A percentile compares a stretch with the other conserved stretches of the same genome.
Conservation (phyloP, 2,888 invertebrate genomes). For the Dichetophora obliterata region DNA sequence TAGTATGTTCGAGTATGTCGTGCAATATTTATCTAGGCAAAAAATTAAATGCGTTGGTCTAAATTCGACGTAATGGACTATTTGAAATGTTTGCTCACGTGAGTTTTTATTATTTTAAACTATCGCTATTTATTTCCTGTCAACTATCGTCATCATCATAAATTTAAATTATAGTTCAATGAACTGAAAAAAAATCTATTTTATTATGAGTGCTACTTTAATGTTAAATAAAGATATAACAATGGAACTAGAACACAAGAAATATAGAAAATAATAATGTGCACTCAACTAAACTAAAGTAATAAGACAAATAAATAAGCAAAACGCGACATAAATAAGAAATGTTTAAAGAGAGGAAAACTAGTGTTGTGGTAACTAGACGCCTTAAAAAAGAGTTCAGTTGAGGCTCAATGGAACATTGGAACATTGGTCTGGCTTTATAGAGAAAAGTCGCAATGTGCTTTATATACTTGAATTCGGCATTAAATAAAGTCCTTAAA, state of each 20-base stretch:
- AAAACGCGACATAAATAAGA: not conserved
- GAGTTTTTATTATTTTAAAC: constrained; percentile 32
- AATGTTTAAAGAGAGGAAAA: no score
- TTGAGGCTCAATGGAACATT: no score
- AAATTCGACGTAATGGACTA: not conserved
- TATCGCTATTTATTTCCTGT: not conserved
- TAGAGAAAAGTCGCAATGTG: no score
- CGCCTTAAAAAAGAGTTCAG: no score
- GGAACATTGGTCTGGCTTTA: no score
- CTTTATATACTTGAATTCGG: no score
- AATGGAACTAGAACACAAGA: no score
- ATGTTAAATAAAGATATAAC: no score
- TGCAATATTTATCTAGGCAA: no score
- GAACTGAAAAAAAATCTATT: constrained; percentile 19
- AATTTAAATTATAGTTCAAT: constrained; percentile 32
- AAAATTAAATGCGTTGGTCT: not conserved
- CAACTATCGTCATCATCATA: not conserved
- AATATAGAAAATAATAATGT: not conserved
- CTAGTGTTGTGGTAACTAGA: no score
- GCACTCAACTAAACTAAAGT: not conserved
- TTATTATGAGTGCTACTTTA: not conserved
- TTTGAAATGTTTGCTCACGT: constrained; percentile 38
- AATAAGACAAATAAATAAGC: not conserved
- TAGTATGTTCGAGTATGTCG: not conserved
- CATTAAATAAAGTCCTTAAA: no score